These are phyloP conservation scores for Cordilura impudica DNA, from an alignment of 2,888 invertebrate genomes.

Conservation along the genomic window DNA sequence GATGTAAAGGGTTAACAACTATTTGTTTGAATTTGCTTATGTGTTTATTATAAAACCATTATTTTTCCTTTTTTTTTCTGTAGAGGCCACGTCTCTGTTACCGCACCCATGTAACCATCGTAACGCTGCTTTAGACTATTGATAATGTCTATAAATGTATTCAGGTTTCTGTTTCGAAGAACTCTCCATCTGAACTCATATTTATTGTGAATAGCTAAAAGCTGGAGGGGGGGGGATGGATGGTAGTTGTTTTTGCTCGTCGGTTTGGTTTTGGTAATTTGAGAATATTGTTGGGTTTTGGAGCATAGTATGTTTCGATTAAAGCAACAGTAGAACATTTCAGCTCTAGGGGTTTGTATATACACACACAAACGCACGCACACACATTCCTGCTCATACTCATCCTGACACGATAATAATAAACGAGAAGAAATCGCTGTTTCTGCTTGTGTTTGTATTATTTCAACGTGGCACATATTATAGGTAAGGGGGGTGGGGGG, in stretches of 20 bases:
- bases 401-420: background rate
- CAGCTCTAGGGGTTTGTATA: background rate
- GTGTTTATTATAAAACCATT: no score
- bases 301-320: background rate
- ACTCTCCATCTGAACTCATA: background rate
- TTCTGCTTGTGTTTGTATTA: background rate
- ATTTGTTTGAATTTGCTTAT: no score
- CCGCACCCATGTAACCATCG: constrained; percentile 59
- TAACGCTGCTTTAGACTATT: constrained; percentile 32
- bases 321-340: background rate
- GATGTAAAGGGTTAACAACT: no score
- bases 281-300: constrained; percentile 10
- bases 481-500: no score
- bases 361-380: background rate
- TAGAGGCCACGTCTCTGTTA: constrained; percentile 49
- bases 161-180: background rate
- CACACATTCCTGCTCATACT: background rate
- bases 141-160: constrained; percentile 7
- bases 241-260: background rate
- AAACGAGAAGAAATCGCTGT: background rate
- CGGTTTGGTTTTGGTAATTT: constrained; percentile 7
- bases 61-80: no score
- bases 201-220: no score
- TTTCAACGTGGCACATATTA: constrained; percentile 53
- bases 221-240: background rate